Evolutionary conservation across 2,888 invertebrate genomes (phyloP), one percentile per base, ranked within the genome.

Genomic region (Lasioglossum zephyrum): DNA sequence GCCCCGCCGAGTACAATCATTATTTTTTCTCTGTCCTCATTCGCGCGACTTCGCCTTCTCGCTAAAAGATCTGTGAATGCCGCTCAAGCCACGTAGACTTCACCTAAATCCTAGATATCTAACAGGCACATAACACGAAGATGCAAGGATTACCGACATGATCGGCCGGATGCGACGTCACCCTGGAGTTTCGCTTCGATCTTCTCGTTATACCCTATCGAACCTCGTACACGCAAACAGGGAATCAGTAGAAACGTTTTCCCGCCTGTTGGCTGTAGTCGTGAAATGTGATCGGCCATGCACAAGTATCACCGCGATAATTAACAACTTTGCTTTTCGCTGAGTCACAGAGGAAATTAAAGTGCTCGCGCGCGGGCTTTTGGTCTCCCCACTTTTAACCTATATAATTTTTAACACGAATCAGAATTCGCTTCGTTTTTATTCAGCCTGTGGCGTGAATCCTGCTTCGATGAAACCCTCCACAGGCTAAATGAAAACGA

Each of bases 91-190:
- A 91, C 87, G 89, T 91, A 85, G 89, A 87, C 88, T 89, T 88
- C 91, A 89, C 90, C 91, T 92, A 93, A 90, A 85, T 92, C 91
- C 92, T 92, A 93, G 81, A 82, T 86, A 82, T 86, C 93, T 93
- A 92, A 91, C 91, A 92, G 91, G 91, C 91, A 90, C 90, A 87
- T 87, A 63, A 90, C 84, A 92, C 87, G 87, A 89, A 36, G 90
- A 89, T 91, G 92, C 90, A 89, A 77, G 82, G 82, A 73, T 41
- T 74, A 11, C 63, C 77, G 73, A 76, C 44, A 39, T 70, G 60
- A n/a, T 69, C 57, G 76, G 41, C 66, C 31, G 63, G 82, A 90
- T 81, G 81, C 90, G 84, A 90, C 36, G 84, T 90, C 77, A 85
- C 81, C 87, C 60, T 80, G 83, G 73, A 66, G 57, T 66, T 76